Evolutionary conservation across 2,113 vertebrate genomes (phyloP).

Genomic region (Cynocephalus volans): DNA sequence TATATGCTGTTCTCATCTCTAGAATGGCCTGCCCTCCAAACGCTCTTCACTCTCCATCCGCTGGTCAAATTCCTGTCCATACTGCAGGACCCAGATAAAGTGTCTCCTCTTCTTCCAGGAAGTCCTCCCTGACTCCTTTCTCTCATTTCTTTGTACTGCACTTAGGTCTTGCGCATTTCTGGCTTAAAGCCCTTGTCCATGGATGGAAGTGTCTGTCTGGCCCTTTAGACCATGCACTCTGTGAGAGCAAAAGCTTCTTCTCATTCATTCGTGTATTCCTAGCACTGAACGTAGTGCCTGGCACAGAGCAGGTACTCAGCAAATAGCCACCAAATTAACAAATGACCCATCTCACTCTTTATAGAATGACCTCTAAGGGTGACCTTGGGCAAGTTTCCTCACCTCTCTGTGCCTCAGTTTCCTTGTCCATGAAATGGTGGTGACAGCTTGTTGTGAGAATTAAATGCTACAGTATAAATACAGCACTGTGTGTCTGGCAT

Average conservation of each 20-base stretch:
- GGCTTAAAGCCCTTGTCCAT: neutral
- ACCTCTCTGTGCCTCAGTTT: neutral
- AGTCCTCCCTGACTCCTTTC: neutral
- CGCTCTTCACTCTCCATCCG: neutral
- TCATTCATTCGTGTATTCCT: neutral
- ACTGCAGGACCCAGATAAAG: neutral
- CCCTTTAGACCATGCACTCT: neutral
- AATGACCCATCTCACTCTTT: neutral
- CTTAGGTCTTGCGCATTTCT: neutral
- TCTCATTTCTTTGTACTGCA: neutral
- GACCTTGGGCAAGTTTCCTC: neutral
- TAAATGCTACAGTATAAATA: accelerated
- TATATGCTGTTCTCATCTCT: neutral
- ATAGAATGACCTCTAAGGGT: neutral
- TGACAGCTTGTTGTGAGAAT: neutral
- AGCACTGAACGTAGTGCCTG: neutral
- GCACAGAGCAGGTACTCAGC: neutral
- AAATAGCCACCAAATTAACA: neutral
- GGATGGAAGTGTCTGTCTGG: neutral
- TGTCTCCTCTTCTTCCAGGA: slow-evolving; percentile 6
- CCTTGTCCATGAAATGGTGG: neutral
- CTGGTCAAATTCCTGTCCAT: neutral
- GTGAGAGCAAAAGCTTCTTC: neutral
- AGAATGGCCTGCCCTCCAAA: neutral
- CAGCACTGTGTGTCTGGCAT: neutral